Evolutionary conservation across 2,113 vertebrate species (phyloP), one percentile per base, ranked within the genome.

Genomic region (Galeopterus variegatus): DNA sequence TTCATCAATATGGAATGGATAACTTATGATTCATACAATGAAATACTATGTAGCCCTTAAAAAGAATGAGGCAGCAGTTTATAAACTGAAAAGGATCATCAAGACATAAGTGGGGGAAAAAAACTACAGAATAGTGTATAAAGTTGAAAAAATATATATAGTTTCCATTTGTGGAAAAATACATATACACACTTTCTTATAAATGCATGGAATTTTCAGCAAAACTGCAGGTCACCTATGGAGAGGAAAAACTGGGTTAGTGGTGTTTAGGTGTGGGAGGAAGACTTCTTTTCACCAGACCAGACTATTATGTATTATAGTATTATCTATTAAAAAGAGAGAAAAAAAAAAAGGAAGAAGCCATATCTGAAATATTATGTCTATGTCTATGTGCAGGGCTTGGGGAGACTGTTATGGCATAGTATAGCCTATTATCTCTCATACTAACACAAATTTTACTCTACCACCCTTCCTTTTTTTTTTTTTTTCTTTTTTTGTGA

Each of bases 231-330:
- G 48, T 72, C 26, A 52, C 28, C 73, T 95, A 1, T 82, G 75
- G 76, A 94, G 54, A 93, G 24, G 50, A 41, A 87, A 41, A 87
- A 79, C 15, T 87, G 24, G 19, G 26, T 88, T 62, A 91, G 26
- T 50, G 33, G 4, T 9, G 8, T 58, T 90, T 83, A 83, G 54
- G 14, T 52, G 21, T 48, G 17, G 7, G 50, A 88, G 26, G 54
- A 92, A 81, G 60, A 91, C 18, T 70, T 80, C 60, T 77, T 93
- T 94, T 97, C 64, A 80, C 24, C 41, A 88, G 72, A 80, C 24
- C 41, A 88, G 72, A 28, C 14, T 3, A 58, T 33, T n/a, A 65
- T 73, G 18, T 58, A 81, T 67, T 60, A 58, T n/a, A n/a, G 21
- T 24, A 62, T 67, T 67, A 80, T 48, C 31, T 79, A 64, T 79